Evolutionary conservation across 2,888 invertebrate genomes (phyloP), one percentile per base, ranked within the genome.

Genomic region (Apomyelois bistriatella): DNA sequence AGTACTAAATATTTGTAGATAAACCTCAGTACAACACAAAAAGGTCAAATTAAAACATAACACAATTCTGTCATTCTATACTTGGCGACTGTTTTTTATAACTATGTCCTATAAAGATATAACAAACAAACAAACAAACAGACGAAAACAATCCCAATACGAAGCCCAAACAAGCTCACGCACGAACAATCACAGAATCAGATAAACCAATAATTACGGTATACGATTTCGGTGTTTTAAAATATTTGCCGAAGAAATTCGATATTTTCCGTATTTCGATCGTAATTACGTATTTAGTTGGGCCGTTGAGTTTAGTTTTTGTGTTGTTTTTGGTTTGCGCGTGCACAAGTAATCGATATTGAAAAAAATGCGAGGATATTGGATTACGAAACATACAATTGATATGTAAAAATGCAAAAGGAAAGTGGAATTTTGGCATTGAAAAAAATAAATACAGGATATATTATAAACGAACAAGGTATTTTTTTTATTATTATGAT

Each of bases 181-280:
- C 15, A 46, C 15, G 46, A 46, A 46, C 46, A 46, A 46, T 32
- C 46, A 46, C 32, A 46, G 16, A 32, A 46, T 46, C 46, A 46
- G 46, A 46, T 46, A 46, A 46, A 28, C 42, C 5, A 3, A 10
- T 46, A 46, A 46, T 46, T 46, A 46, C 13, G 15, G 46, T 46
- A 35, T 46, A 46, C 9, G 46, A 46, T 46, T 13, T 32, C 46
- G 32, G 46, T 46, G 46, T 32, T 46, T 46, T 46, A 32, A 32
- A 46, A 46, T 46, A 46, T 46, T 46, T 46, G 32, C 46, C 10
- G 16, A 15, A 16, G 46, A 16, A 46, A 46, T 32, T 5, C 16
- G 46, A 46, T 46, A 46, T 46, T 46, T 46, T 46, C 32, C 43
- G 30, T 32, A 32, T 7, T 30, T 46, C 13, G 5, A n/a, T 13